Evolutionary conservation across 2,888 invertebrate genomes (phyloP), one percentile per base, ranked within the genome.

Genomic region (Scaptomyza reducta): DNA sequence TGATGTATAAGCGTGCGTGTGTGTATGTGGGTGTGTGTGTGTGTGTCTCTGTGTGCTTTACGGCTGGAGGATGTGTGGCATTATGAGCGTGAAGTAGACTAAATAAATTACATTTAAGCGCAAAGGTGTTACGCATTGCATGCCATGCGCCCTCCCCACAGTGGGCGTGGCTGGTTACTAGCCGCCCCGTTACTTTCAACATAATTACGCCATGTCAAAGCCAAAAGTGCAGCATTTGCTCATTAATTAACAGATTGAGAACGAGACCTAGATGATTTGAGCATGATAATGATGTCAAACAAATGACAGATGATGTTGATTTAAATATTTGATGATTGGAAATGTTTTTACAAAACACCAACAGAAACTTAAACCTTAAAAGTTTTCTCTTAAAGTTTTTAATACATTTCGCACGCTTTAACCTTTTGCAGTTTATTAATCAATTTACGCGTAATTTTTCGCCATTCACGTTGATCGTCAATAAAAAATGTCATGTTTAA

Each of bases 11-110:
- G 22, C 5, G 16, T 38, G 22, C 14, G 41, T 66, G 50, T 53
- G 55, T 56, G 50, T 56, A 46, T 53, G 55, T 56, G 50, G 53
- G 22, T 22, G 22, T 29, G 16, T 38, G 16, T 18, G 41, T 66
- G 50, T 56, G 58, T 56, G 50, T 56, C 16, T 56, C 53, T 65
- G 46, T 68, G 44, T 50, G 51, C 65, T 70, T 58, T 70, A 68
- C 58, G 68, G 70, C 45, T 56, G 14, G 47, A 63, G 65, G 65
- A 78, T 83, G 75, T 79, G 79, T 62, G 80, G 73, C 77, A 78
- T 83, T 83, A 83, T 83, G 71, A 82, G 82, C 84, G 82, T 82
- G 82, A 82, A 83, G 82, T 83, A 83, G 82, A 83, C 84, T 83
- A 83, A 83, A 83, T 83, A 84, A 83, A 83, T 83, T 83, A 83